Conservation (phyloP, 2,113 vertebrate genomes). For the Tachysurus vachellii region DNA sequence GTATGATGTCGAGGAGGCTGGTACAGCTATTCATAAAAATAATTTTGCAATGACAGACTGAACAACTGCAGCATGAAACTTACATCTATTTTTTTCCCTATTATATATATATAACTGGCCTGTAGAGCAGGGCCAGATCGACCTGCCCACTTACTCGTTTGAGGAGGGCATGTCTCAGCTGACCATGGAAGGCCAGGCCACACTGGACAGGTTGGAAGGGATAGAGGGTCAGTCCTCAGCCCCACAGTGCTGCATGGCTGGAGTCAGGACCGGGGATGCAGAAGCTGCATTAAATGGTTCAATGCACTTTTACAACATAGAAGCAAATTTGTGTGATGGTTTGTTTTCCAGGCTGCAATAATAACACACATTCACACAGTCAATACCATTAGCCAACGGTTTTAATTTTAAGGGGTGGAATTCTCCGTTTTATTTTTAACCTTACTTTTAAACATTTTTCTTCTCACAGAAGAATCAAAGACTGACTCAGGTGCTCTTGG, state of each 20-base stretch:
- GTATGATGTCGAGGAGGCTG: slow-evolving; percentile 90
- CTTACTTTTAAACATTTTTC: background rate
- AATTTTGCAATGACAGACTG: background rate
- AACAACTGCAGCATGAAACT: background rate
- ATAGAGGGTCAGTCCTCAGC: slow-evolving; percentile 86
- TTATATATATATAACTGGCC: background rate
- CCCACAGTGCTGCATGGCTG: slow-evolving; percentile 90
- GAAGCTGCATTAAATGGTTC: slow-evolving; percentile 44
- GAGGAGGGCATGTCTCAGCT: slow-evolving; percentile 92
- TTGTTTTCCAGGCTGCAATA: background rate
- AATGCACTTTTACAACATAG: background rate
- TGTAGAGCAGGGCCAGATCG: slow-evolving; percentile 84
- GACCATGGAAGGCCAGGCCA: slow-evolving; percentile 89
- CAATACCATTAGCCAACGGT: background rate
- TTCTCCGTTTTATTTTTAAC: background rate
- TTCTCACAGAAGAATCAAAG: slow-evolving; percentile 85
- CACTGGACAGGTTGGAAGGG: slow-evolving; percentile 87
- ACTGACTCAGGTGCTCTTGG: slow-evolving; percentile 75
- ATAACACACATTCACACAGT: background rate
- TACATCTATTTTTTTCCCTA: background rate
- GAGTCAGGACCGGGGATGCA: slow-evolving; percentile 84
- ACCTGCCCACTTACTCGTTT: slow-evolving; percentile 88
- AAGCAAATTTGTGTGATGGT: background rate
- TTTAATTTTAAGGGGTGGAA: background rate
- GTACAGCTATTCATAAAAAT: slow-evolving; percentile 67